These are phyloP conservation scores for Pristionchus japonicus DNA, from an alignment of 2,888 invertebrate species.

Conservation along the genomic window DNA sequence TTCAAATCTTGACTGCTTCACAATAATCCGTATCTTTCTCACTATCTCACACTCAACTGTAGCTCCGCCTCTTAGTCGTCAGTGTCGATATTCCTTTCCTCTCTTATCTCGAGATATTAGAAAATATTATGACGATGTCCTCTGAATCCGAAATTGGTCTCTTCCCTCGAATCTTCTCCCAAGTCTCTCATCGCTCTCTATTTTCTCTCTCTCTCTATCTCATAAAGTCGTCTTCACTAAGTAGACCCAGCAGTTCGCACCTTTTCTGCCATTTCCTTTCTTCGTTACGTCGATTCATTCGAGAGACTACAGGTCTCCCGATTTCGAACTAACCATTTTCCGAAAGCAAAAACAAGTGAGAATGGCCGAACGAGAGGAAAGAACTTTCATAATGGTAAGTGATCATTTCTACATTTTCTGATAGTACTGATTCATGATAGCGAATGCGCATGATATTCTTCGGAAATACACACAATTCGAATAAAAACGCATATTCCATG, in stretches of 20 bases:
- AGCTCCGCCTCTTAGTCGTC: background rate
- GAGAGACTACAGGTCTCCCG: constrained; percentile 31
- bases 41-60: background rate
- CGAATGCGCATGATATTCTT: too few relatives aligned
- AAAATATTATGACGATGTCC: background rate
- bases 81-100: background rate
- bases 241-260: background rate
- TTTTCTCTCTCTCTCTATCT: background rate
- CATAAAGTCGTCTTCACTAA: constrained; percentile 15
- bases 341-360: background rate
- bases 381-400: constrained; percentile 42
- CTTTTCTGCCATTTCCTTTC: background rate
- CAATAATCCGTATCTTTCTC: constrained; percentile 10
- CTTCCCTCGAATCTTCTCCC: background rate
- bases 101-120: background rate
- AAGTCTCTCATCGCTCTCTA: background rate
- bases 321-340: constrained; percentile 19
- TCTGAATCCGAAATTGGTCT: background rate
- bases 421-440: background rate
- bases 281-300: background rate
- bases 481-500: background rate
- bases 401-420: background rate
- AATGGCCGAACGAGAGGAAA: constrained; percentile 42
- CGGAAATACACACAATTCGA: too few relatives aligned
- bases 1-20: background rate